Percentiles rank a stretch among this genome's conserved stretches.
Conservation (phyloP, 2,888 invertebrate species). For the Bruchidius siliquastri region DNA sequence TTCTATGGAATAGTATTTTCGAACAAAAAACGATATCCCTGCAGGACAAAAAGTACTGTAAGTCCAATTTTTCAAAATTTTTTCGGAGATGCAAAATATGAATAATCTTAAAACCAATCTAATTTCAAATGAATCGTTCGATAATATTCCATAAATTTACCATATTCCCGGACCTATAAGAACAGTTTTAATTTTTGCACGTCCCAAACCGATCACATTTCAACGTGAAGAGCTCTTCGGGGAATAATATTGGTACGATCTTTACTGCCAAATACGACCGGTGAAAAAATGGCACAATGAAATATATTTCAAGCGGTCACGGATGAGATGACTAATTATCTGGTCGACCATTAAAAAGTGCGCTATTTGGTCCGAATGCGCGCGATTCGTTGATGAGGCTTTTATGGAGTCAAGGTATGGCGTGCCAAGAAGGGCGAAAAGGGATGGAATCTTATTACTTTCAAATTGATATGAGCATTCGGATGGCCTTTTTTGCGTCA, state of each 20-base stretch:
- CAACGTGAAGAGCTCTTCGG: not conserved
- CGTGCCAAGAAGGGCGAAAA: not conserved
- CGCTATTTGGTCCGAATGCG: not conserved
- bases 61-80: too few relatives aligned
- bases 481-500: not conserved
- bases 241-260: not conserved
- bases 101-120: too few relatives aligned
- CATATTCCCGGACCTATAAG: not conserved
- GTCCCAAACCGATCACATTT: not conserved
- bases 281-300: not conserved
- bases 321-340: not conserved
- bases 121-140: too few relatives aligned
- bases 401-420: not conserved
- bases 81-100: too few relatives aligned
- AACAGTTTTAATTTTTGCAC: not conserved
- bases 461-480: not conserved
- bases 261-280: not conserved
- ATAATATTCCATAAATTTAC: not conserved
- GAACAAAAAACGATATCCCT: too few relatives aligned
- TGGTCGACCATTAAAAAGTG: not conserved
- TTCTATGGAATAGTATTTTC: too few relatives aligned
- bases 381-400: not conserved
- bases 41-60: too few relatives aligned
- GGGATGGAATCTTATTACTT: not conserved
- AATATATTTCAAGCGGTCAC: not conserved